Conservation (phyloP, 2,797 vertebrate genomes). For the Cyprinodon diabolis region DNA sequence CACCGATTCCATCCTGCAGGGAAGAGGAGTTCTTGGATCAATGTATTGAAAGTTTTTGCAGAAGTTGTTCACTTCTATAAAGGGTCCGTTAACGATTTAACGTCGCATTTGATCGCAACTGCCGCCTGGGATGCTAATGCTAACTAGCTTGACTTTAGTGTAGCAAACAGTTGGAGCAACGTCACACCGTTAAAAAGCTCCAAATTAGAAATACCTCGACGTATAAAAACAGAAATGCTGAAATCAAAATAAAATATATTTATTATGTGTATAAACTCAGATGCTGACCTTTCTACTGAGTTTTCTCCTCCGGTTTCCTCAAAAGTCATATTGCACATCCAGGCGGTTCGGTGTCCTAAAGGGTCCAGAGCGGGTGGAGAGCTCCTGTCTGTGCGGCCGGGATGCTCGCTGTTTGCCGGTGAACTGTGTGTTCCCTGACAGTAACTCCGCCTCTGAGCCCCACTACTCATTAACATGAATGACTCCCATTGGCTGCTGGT, state of each 20-base stretch:
- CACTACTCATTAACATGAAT: constrained; percentile 54
- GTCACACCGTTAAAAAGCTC: not conserved
- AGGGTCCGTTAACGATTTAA: constrained; percentile 5
- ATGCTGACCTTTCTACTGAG: constrained; percentile 83
- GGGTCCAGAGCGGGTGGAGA: constrained; percentile 49
- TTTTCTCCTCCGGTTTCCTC: constrained; percentile 89
- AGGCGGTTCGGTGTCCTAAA: constrained; percentile 42
- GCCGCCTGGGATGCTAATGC: not conserved
- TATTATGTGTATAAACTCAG: not conserved
- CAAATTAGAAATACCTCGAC: too few relatives aligned
- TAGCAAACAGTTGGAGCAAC: not conserved
- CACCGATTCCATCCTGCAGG: constrained; percentile 90
- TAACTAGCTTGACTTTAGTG: not conserved
- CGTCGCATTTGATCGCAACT: not conserved
- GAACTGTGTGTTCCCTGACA: not conserved
- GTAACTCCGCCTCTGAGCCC: not conserved
- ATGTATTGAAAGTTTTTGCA: not conserved
- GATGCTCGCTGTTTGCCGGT: not conserved
- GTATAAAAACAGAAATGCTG: not conserved
- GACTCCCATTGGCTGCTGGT: constrained; percentile 13
- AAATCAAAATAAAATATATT: not conserved
- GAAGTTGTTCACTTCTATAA: not conserved
- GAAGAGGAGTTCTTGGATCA: not conserved
- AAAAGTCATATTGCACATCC: constrained; percentile 91
- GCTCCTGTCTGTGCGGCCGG: not conserved